Evolutionary conservation across 30 jellyfish, hydroid and myxozoan genomes (phyloP), one percentile per base, ranked within the genome.

Genomic region (Rhopilema esculentum): DNA sequence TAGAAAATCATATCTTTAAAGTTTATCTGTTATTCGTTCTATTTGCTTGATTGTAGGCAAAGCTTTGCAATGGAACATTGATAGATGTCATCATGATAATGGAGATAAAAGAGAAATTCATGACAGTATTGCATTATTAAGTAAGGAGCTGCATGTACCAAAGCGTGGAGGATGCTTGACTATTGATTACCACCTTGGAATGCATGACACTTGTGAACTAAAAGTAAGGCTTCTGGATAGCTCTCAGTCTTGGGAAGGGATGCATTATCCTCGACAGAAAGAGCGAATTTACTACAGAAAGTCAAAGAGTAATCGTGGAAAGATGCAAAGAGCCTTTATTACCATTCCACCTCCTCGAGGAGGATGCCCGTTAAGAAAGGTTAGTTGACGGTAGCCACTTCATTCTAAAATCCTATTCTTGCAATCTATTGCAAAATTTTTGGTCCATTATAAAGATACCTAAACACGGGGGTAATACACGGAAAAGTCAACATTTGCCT

Each of bases 311-410:
- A 66, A 51, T 4, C 48, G 69, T 24, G 85, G 91, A 23, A 70
- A 26, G 27, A 18, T 18, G 17, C 91, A 69, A 32, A 49, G 70
- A 1, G 77, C 76, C 18, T 32, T 27, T 52, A 83, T 72, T 27
- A 83, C 91, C 20, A 25, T 83, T 6, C 91, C 91, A 26, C 91
- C 91, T 40, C 77, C 91, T 16, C 50, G 91, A 53, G 82, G 85
- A 33, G 85, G 85, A 61, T 83, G 85, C 30, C 69, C 77, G 19
- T 20, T 29, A 64, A 29, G 53, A 23, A 62, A 16, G 84, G 91
- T 83, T 2, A 29, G 82, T 31, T 16, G 12, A 15, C n/a, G 12
- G 12, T 6, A 6, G 12, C 57, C 12, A 40, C 12, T 40, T 40
- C 12, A 40, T 12, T 40, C 57, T 2, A 40, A 40, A 2, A 12